phyloP scores from a whole-genome alignment of 2,797 vertebrate species.

The Mastacembelus armatus region DNA sequence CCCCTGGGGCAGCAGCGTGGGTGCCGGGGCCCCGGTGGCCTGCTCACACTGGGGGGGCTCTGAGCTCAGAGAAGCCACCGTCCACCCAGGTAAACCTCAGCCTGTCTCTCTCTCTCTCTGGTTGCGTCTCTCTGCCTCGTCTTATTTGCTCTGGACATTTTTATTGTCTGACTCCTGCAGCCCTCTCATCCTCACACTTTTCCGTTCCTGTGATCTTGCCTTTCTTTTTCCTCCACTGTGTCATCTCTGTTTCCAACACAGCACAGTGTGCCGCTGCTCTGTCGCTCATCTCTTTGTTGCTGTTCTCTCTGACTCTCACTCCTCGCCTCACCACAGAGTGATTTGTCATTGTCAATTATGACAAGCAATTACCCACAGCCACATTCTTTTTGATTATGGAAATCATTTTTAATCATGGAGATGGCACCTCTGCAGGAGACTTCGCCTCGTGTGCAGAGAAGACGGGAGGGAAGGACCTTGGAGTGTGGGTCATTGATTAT shows the following conservation, averaged over 20 bases:
- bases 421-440: constrained; percentile 26
- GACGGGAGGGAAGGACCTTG: constrained; percentile 9
- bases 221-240: constrained; percentile 25
- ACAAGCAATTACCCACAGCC: constrained; percentile 51
- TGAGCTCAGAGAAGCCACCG: constrained; percentile 75
- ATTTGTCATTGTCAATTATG: constrained; percentile 58
- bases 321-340: constrained; percentile 23
- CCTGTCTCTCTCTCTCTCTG: constrained; percentile 26
- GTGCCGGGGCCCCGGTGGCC: constrained; percentile 58
- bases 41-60: constrained; percentile 67
- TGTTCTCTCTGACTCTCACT: constrained; percentile 32
- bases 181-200: background rate
- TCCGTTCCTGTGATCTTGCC: constrained; percentile 21
- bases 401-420: constrained; percentile 55
- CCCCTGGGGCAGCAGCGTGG: constrained; percentile 62
- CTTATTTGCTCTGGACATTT: constrained; percentile 14
- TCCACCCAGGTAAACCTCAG: constrained; percentile 76
- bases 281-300: constrained; percentile 34
- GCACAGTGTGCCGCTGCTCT: constrained; percentile 24
- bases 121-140: constrained; percentile 23
- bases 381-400: constrained; percentile 54
- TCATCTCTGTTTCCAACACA: constrained; percentile 29
- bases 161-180: constrained; percentile 11
- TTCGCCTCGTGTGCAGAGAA: background rate
- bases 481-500: constrained; percentile 31